Base-by-base conservation (phyloP, 2,888 invertebrate genomes). In the Pristionchus arcanus region DNA sequence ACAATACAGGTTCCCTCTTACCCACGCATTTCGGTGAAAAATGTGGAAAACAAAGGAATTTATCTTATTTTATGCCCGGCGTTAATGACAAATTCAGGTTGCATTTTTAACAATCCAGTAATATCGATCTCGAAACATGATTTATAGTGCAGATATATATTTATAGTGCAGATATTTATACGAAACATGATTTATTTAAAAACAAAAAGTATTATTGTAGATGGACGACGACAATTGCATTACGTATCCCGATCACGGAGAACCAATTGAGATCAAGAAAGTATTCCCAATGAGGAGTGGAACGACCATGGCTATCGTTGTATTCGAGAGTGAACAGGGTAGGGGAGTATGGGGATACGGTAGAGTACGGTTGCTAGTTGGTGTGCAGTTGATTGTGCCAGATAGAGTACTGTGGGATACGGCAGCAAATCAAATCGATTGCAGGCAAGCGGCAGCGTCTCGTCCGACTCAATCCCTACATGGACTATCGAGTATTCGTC, bases 281-380 rank as follows among this genome's bases (percentile, higher is more conserved):
- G 84, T 34, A 21, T 85, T 85, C 59, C 13, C 55, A 0, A 85
- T 85, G 84, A 85, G 34, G 55, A 85, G 84, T 85, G 84, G 49
- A 31, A 85, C 84, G 31, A 31, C 34, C 25, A 59, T 85, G 84
- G 84, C 59, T 4, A 34, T 85, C 49, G 84, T 59, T 16, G 84
- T 85, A 31, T 85, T 85, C 84, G 53, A 85, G 37, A 85, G 31
- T 59, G 59, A 85, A 59, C 84, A 85, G 25, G 84, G 84, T 85
- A 85, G 49, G 42, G 25, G 19, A 0, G 21, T 34, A 9, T 3
- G 37, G n/a, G 77, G 68, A 68, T 68, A 13, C 42, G 42, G 25
- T 13, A 28, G 68, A 55, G 21, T 81, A 81, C n/a, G n/a, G n/a
- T 49, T n/a, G 49, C 5, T 81, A 21, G 34, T 34, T 9, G 34